Evolutionary conservation across 2,113 vertebrate species (phyloP), one percentile per base, ranked within the genome.

Genomic region (Mugil cephalus): DNA sequence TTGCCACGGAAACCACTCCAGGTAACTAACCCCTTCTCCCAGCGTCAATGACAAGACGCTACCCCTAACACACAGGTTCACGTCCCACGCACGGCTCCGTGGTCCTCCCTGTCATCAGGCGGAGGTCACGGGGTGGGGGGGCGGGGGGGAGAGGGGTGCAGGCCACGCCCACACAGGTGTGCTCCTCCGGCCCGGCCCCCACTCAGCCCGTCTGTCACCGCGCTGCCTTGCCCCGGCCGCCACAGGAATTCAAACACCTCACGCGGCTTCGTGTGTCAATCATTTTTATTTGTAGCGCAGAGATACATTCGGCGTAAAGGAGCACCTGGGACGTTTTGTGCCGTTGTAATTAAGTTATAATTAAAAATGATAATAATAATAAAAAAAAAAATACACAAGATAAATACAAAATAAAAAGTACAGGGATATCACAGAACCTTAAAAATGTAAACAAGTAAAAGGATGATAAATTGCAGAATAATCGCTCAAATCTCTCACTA

Each of bases 161-260:
- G 47, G 68, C 78, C 61, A 62, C 86, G 34, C 88, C 87, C 87
- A 74, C 87, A 84, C 87, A 93, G 90, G 87, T 91, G 89, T 90
- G 86, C 86, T 82, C 35, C 86, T 82, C 35, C 1, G 56, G 35
- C 80, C 79, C 24, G 17, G 64, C 72, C 68, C 34, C 48, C 13
- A 7, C 58, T 81, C 66, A 42, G 40, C 13, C 38, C 4, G 80
- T 86, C 87, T 77, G 69, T 88, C 84, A 73, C 74, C 79, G 0
- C 10, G 8, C 54, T 30, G 50, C 72, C 45, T 15, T 12, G 6
- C 42, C 62, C 3, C 10, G 4, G 17, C 69, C 19, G 11, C 54
- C 17, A n/a, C 62, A 87, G 79, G 82, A 90, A 90, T 89, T 83
- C 61, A 72, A 30, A 52, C 74, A 68, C 34, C 50, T 30, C 19